A percentile compares a stretch with the other conserved stretches of the same genome.
phyloP scores from a whole-genome alignment of 2,888 invertebrate species.

The Ormia ochracea region DNA sequence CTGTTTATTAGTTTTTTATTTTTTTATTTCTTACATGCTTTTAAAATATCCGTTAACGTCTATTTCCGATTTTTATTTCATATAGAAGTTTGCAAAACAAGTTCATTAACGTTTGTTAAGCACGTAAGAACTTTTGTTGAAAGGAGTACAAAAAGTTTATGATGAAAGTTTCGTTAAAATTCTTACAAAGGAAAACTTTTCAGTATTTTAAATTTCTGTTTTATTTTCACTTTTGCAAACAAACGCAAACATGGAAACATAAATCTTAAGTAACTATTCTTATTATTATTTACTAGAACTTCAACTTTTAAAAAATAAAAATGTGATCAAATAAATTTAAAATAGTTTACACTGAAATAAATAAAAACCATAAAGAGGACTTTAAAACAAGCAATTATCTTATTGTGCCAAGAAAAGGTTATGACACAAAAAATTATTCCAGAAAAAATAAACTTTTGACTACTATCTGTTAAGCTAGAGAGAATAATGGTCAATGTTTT shows the following conservation, averaged over 20 bases:
- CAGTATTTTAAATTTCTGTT: constrained; percentile 45
- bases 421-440: too few relatives aligned
- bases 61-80: constrained; percentile 25
- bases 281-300: constrained; percentile 39
- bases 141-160: constrained; percentile 49
- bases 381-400: too few relatives aligned
- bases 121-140: constrained; percentile 59
- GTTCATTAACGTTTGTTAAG: constrained; percentile 57
- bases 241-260: constrained; percentile 9
- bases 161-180: constrained; percentile 52
- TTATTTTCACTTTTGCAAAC: constrained; percentile 33
- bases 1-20: too few relatives aligned
- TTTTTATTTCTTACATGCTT: not conserved
- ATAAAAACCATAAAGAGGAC: too few relatives aligned
- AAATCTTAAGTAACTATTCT: constrained; percentile 2
- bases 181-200: constrained; percentile 38
- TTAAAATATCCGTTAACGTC: not conserved
- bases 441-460: too few relatives aligned
- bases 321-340: constrained; percentile 8
- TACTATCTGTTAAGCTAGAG: too few relatives aligned
- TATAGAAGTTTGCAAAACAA: constrained; percentile 9
- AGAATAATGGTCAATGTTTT: too few relatives aligned
- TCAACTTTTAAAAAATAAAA: constrained; percentile 16
- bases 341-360: not conserved
- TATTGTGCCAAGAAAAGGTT: too few relatives aligned